Percentiles rank a stretch among this genome's conserved stretches.
Conservation (phyloP, 2,888 invertebrate genomes). For the Himalopsyche kuldschensis region DNA sequence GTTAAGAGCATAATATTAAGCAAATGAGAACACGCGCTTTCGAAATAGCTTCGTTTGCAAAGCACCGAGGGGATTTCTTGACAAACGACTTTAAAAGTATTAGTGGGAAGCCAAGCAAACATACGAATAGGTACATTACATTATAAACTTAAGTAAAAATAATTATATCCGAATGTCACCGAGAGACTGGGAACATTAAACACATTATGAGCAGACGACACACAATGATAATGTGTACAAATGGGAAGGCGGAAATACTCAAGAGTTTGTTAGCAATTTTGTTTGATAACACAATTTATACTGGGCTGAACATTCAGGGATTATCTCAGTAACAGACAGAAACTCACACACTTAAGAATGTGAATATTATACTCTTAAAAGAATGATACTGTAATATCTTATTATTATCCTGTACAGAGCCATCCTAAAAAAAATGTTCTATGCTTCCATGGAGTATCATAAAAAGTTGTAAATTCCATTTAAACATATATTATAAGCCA, state of each 20-base stretch:
- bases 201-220: not conserved
- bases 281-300: not conserved
- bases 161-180: constrained; percentile 5
- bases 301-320: not conserved
- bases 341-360: not conserved
- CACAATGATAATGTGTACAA: not conserved
- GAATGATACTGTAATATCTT: no score
- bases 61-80: not conserved
- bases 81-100: constrained; percentile 12
- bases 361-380: not conserved
- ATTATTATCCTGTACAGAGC: no score
- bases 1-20: not conserved
- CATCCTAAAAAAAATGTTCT: no score
- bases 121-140: not conserved
- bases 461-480: no score
- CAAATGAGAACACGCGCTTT: not conserved
- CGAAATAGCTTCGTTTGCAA: not conserved
- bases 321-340: not conserved
- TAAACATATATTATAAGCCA: no score
- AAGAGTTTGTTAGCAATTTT: not conserved
- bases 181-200: not conserved
- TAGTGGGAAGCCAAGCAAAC: not conserved
- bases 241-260: not conserved
- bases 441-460: no score
- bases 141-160: constrained; percentile 18